A percentile compares a stretch with the other conserved stretches of the same genome.
Conservation (phyloP, 2,888 invertebrate genomes). For the Monochamus alternatus region DNA sequence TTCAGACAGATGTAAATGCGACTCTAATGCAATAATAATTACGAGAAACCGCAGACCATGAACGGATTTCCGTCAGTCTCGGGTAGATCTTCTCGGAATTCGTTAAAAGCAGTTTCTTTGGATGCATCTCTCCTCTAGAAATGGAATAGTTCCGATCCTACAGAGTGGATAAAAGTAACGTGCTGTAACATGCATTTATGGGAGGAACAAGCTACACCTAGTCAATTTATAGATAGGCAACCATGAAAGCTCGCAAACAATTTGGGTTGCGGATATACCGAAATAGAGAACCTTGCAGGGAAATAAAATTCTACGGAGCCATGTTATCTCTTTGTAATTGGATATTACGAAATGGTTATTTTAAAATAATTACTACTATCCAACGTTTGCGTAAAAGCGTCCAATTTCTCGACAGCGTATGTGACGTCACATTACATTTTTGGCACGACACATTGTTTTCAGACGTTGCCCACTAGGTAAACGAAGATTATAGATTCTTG, state of each 20-base stretch:
- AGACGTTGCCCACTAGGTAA: background rate
- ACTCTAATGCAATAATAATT: constrained; percentile 26
- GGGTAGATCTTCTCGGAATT: constrained; percentile 31
- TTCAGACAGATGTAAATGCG: constrained; percentile 16
- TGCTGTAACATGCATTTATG: too few relatives aligned
- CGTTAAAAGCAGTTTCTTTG: background rate
- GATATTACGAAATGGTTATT: constrained; percentile 21
- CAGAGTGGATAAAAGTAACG: background rate
- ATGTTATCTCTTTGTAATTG: constrained; percentile 1
- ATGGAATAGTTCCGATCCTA: background rate
- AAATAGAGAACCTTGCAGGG: background rate
- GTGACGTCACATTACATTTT: constrained; percentile 28
- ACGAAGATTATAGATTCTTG: constrained; percentile 6
- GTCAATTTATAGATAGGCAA: background rate
- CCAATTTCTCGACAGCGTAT: constrained; percentile 29
- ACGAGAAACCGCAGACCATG: constrained; percentile 30
- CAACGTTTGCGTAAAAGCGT: constrained; percentile 18
- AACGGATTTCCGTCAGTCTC: constrained; percentile 33
- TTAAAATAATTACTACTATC: constrained; percentile 12
- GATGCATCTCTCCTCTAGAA: background rate
- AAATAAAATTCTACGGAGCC: constrained; percentile 5
- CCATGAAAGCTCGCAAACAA: background rate
- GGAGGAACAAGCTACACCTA: too few relatives aligned
- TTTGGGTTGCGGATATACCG: background rate
- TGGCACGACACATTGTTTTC: constrained; percentile 30